These are phyloP conservation scores for Ditylenchus weischeri DNA, from an alignment of 2,888 invertebrate species.

Conservation along the genomic window DNA sequence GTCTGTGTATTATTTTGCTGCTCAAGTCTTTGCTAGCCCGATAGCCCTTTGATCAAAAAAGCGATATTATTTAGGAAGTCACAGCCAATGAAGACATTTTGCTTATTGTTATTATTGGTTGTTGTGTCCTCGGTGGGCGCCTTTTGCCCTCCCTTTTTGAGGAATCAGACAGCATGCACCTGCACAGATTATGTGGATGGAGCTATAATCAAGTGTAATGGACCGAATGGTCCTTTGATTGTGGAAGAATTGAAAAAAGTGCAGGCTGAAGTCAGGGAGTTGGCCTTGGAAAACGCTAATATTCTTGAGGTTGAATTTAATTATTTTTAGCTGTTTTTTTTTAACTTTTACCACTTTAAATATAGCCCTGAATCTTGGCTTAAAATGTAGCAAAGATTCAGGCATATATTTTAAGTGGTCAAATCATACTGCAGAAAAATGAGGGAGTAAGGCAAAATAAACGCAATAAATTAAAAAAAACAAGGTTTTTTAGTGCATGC, in stretches of 20 bases:
- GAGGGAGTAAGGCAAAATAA: too few species aligned
- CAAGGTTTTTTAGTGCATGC: neutral
- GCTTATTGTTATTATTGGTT: neutral
- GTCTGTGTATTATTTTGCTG: too few species aligned
- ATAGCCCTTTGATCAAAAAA: too few species aligned
- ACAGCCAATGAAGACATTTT: too few species aligned
- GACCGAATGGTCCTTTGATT: slow-evolving; percentile 50
- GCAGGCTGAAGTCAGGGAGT: slow-evolving; percentile 53
- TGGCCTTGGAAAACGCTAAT: slow-evolving; percentile 55
- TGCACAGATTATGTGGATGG: slow-evolving; percentile 53
- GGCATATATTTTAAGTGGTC: neutral
- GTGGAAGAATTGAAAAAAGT: slow-evolving; percentile 55
- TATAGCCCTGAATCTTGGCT: too few species aligned
- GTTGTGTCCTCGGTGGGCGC: slow-evolving; percentile 19
- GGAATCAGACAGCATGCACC: slow-evolving; percentile 41
- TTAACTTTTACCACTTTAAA: neutral
- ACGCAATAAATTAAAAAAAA: neutral
- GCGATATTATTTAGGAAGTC: too few species aligned
- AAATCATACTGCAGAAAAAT: too few species aligned
- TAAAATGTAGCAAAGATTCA: too few species aligned
- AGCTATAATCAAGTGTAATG: slow-evolving; percentile 56
- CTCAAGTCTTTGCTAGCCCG: too few species aligned
- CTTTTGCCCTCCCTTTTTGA: slow-evolving; percentile 50
- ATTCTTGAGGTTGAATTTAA: slow-evolving; percentile 52
- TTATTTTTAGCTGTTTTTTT: neutral